Evolutionary conservation across 2,113 vertebrate genomes (phyloP), one percentile per base, ranked within the genome.

Genomic region (Neolamprologus sp.): DNA sequence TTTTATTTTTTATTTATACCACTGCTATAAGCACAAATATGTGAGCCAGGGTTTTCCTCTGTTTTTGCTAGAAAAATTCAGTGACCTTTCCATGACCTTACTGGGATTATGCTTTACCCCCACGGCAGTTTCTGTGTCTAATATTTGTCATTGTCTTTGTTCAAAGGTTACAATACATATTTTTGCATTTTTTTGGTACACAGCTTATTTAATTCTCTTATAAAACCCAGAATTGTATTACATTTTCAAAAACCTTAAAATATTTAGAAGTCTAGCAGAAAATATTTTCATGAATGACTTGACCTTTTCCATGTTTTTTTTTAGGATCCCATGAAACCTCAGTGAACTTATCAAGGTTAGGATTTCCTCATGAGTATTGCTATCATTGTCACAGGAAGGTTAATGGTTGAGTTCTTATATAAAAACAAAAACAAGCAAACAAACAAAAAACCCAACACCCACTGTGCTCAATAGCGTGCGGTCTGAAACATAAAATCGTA

Each of bases 121-220:
- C 63, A 10, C 13, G 92, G 88, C 71, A 53, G 37, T 82, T 92
- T 86, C 75, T 81, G 28, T 91, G 87, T 89, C 89, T 91, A 90
- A 94, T 92, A 92, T 95, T 94, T 91, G 84, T 94, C 90, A 91
- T 91, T 88, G 88, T 91, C 89, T 73, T 4, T 88, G 54, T 89
- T 91, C 73, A 94, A 95, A 94, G 93, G 94, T 94, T 87, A 93
- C 87, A 55, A 92, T 91, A 92, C 83, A 91, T 90, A 89, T 93
- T 94, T 92, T 92, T 84, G 80, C 85, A 92, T 90, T 75, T 89
- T 65, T 85, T 85, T 51, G 47, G 17, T 53, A 23, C 33, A 60
- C 5, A 78, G 79, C 40, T 68, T 71, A 85, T 87, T 87, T 84
- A 33, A 49, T 81, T 90, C 42, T 26, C 14, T 65, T 57, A 14